phyloP scores from a whole-genome alignment of 2,888 invertebrate species.

The Tupiocoris notatus region DNA sequence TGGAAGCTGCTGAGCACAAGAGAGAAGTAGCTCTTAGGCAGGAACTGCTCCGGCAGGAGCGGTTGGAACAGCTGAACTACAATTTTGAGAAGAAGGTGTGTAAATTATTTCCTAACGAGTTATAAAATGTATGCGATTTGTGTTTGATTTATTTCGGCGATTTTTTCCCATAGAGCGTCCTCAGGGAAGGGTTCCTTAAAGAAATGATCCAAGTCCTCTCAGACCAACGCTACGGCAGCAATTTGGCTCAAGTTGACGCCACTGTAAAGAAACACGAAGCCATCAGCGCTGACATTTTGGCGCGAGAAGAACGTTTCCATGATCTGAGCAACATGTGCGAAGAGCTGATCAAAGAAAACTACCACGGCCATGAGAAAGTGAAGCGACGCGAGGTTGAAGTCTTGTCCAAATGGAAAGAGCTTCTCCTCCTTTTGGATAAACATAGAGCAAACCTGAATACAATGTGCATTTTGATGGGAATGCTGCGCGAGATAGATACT shows the following conservation, averaged over 20 bases:
- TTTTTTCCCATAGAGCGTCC: slow-evolving; percentile 64
- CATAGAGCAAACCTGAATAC: slow-evolving; percentile 74
- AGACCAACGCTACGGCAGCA: slow-evolving; percentile 86
- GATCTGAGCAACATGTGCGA: slow-evolving; percentile 91
- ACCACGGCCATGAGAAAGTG: slow-evolving; percentile 84
- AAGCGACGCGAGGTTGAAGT: slow-evolving; percentile 70
- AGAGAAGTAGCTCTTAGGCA: slow-evolving; percentile 89
- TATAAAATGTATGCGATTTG: no score
- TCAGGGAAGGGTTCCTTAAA: slow-evolving; percentile 91
- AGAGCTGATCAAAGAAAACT: slow-evolving; percentile 86
- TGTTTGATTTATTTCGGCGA: background rate
- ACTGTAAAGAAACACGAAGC: slow-evolving; percentile 98
- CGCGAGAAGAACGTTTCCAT: slow-evolving; percentile 84
- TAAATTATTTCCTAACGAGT: no score
- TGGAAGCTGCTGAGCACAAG: slow-evolving; percentile 92
- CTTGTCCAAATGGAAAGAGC: slow-evolving; percentile 79
- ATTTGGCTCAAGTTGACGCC: slow-evolving; percentile 90
- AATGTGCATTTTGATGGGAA: slow-evolving; percentile 80
- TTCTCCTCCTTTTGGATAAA: slow-evolving; percentile 80
- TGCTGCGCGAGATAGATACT: slow-evolving; percentile 89
- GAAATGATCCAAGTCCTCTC: slow-evolving; percentile 96
- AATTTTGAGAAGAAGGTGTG: slow-evolving; percentile 88
- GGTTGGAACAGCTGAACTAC: slow-evolving; percentile 90
- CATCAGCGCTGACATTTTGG: slow-evolving; percentile 90
- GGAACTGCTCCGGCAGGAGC: slow-evolving; percentile 86